phyloP scores from a whole-genome alignment of 2,797 vertebrate genomes.

The Alcedo quadribrachys region DNA sequence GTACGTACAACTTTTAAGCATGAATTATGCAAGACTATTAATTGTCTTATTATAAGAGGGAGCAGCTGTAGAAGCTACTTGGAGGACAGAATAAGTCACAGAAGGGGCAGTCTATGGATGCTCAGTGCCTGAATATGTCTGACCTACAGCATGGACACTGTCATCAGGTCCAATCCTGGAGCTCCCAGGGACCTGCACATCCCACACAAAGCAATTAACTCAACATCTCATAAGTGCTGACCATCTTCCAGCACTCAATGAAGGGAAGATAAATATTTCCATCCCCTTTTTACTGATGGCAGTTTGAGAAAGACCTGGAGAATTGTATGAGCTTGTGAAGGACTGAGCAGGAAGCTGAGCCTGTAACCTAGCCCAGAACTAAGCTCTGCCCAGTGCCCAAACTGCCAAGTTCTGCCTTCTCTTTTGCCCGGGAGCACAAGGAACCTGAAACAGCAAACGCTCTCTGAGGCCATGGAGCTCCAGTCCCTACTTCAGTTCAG shows the following conservation, averaged over 20 bases:
- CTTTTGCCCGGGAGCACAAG: background rate
- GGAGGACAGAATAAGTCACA: background rate
- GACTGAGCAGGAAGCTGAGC: background rate
- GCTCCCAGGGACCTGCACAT: rapidly evolving
- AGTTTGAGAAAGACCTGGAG: background rate
- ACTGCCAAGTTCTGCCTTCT: background rate
- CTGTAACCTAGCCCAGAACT: background rate
- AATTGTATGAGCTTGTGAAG: background rate
- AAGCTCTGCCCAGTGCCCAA: background rate
- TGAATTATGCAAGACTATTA: constrained; percentile 82
- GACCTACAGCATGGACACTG: background rate
- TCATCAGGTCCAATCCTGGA: rapidly evolving
- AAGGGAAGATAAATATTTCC: background rate
- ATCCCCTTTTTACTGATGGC: background rate
- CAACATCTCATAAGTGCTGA: background rate
- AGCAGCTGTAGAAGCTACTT: constrained; percentile 47
- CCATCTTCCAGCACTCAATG: rapidly evolving
- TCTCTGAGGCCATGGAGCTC: background rate
- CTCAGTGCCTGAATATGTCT: background rate
- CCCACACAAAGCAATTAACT: background rate
- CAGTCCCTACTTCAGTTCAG: background rate
- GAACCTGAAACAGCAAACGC: background rate
- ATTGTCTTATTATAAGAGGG: constrained; percentile 48
- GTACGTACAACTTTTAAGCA: constrained; percentile 74
- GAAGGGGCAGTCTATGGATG: background rate